These are phyloP conservation scores for Panorpa germanica DNA, from an alignment of 2,888 invertebrate genomes.

Conservation along the genomic window DNA sequence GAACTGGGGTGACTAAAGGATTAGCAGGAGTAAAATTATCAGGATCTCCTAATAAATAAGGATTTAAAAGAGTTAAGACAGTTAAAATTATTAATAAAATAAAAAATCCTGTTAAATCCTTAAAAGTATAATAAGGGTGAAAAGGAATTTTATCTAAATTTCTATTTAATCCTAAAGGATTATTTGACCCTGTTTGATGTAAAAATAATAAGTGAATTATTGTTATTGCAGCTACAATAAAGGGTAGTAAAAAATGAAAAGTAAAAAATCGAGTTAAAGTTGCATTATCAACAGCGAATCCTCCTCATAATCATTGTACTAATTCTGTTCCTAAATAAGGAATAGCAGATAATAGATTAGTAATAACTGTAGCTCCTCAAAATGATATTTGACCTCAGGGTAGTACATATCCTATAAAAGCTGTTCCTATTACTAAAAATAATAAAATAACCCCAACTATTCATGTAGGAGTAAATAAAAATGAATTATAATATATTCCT, in stretches of 20 bases:
- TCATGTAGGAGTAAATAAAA: constrained; percentile 37
- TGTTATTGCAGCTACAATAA: constrained; percentile 38
- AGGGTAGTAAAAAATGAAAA: constrained; percentile 53
- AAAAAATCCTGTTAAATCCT: constrained; percentile 42
- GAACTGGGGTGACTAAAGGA: constrained; percentile 45
- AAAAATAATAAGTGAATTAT: constrained; percentile 44
- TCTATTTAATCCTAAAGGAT: constrained; percentile 42
- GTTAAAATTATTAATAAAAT: constrained; percentile 31
- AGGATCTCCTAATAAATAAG: constrained; percentile 43
- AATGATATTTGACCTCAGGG: constrained; percentile 70
- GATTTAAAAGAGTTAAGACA: constrained; percentile 30
- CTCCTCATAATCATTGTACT: constrained; percentile 58
- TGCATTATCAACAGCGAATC: constrained; percentile 52
- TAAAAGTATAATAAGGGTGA: constrained; percentile 41
- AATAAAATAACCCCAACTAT: constrained; percentile 41
- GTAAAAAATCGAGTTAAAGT: constrained; percentile 61
- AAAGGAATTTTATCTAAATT: constrained; percentile 50
- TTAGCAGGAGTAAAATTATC: constrained; percentile 59
- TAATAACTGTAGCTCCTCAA: constrained; percentile 66
- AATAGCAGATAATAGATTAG: constrained; percentile 50
- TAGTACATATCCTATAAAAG: constrained; percentile 60
- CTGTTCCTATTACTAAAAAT: constrained; percentile 47
- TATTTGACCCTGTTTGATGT: constrained; percentile 48
- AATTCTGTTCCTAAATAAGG: constrained; percentile 42
- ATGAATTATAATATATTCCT: constrained; percentile 35